These are phyloP conservation scores for Camponotus floridanus DNA, from an alignment of 1,140 invertebrate genomes.

Conservation along the genomic window DNA sequence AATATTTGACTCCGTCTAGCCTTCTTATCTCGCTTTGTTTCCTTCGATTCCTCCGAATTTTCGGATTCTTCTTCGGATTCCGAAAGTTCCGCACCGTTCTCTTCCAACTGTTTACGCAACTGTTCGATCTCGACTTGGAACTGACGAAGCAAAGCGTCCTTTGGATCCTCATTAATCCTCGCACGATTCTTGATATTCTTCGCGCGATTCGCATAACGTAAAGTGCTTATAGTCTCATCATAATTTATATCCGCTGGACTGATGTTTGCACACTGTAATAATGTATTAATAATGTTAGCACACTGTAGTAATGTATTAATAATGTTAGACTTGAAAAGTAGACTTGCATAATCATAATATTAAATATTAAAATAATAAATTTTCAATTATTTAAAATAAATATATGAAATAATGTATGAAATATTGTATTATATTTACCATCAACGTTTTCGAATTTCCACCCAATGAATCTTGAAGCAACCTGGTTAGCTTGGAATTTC, in stretches of 20 bases:
- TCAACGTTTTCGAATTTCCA: slow-evolving; percentile 98
- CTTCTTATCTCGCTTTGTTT: slow-evolving; percentile 76
- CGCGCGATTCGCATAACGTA: slow-evolving; percentile 98
- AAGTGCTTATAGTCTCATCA: slow-evolving; percentile 98
- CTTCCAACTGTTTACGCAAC: slow-evolving; percentile 94
- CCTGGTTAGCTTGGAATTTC: slow-evolving; percentile 97
- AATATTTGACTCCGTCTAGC: slow-evolving; percentile 80
- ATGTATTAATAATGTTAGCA: slow-evolving; percentile 80
- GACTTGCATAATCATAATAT: slow-evolving; percentile 5
- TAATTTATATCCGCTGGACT: slow-evolving; percentile 98
- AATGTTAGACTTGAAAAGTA: slow-evolving; percentile 17
- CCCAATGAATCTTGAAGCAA: slow-evolving; percentile 97
- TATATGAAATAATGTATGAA: not conserved
- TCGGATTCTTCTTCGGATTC: slow-evolving; percentile 82
- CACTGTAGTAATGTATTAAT: slow-evolving; percentile 85
- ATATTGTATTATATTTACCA: slow-evolving; percentile 87
- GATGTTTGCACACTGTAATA: slow-evolving; percentile 94
- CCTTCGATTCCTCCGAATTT: slow-evolving; percentile 79
- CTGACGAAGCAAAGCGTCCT: slow-evolving; percentile 97
- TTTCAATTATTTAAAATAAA: slow-evolving; percentile 8
- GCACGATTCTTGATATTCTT: slow-evolving; percentile 99
- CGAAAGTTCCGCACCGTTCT: slow-evolving; percentile 84
- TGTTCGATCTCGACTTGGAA: slow-evolving; percentile 99
- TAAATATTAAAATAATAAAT: slow-evolving; percentile 20
- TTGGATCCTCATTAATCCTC: slow-evolving; percentile 98